Percentiles rank a stretch among this genome's conserved stretches.
Conservation (phyloP, 2,113 vertebrate genomes). For the Oriolus oriolus region DNA sequence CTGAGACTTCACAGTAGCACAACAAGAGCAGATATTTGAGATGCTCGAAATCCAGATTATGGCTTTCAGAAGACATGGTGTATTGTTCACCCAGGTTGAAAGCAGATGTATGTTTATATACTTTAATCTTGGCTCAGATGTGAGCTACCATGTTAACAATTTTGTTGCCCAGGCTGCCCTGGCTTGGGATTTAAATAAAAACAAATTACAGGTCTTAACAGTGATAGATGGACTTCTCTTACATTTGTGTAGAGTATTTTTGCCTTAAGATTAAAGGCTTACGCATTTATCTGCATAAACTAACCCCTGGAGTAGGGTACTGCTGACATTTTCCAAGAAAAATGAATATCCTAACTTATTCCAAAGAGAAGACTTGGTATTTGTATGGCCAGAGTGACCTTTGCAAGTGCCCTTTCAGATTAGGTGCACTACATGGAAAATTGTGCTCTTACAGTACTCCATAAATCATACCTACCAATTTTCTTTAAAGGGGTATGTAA, state of each 20-base stretch:
- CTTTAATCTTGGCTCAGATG: conserved; percentile 69
- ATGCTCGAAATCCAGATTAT: conserved; percentile 19
- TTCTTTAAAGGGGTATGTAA: conserved; percentile 99
- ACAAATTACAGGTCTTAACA: conserved; percentile 83
- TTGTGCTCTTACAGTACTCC: conserved; percentile 95
- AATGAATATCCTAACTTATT: conserved; percentile 95
- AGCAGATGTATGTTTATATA: conserved; percentile 37
- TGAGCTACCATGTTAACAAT: conserved; percentile 68
- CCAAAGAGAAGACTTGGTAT: conserved; percentile 90
- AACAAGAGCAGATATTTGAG: conserved; percentile 14
- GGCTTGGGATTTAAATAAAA: conserved; percentile 82
- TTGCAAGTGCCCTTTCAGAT: conserved; percentile 93
- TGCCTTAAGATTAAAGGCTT: conserved; percentile 82
- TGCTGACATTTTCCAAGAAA: conserved; percentile 92
- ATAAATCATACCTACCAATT: conserved; percentile 98
- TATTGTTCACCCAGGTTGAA: conserved; percentile 51
- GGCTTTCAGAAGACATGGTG: background rate
- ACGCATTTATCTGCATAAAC: conserved; percentile 87
- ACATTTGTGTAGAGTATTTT: conserved; percentile 75
- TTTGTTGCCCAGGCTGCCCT: conserved; percentile 67
- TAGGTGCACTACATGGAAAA: conserved; percentile 97
- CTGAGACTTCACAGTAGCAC: conserved; percentile 11
- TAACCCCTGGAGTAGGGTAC: conserved; percentile 82
- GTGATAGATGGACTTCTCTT: conserved; percentile 82
- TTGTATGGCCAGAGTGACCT: conserved; percentile 94